Base-by-base conservation (phyloP, 2,797 vertebrate genomes). In the Tenualosa ilisha region DNA sequence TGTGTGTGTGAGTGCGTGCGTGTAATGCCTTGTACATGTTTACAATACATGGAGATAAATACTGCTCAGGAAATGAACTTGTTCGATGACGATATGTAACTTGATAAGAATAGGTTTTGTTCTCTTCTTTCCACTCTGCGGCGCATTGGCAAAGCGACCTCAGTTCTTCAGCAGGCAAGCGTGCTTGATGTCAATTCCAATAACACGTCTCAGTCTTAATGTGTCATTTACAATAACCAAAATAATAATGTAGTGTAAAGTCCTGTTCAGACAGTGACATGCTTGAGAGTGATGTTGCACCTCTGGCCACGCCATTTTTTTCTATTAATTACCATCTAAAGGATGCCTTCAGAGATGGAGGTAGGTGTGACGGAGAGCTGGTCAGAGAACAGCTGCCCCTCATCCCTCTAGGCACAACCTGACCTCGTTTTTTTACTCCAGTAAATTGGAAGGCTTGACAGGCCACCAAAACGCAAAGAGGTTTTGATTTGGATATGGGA, bases 391-490 rank as follows among this genome's bases (percentile, higher is more conserved):
- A 96, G 94, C 95, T 95, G 93, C 91, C 93, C 91, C 91, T 91
- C 88, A 92, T 92, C 92, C 94, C 95, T 94, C 91, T 89, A 93
- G 94, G 92, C 91, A 82, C 88, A 89, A 63, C 40, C 85, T 94
- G 94, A 95, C 95, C 95, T 95, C 92, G 90, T 96, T 96, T 93
- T 94, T 93, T 92, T 90, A 91, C 93, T 93, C 93, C 94, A 93
- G 90, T 92, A 92, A 93, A 94, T 92, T 91, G 89, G 90, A 93
- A 17, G 87, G 86, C 91, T 91, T 93, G 95, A 95, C 94, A 95
- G 92, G 92, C 91, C 90, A 90, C 86, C 72, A 92, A 89, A 90
- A 92, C 92, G 86, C 37, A 86, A 88, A 87, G 87, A 87, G 86
- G 87, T 91, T 79, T 92, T 94, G 91, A 94, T 94, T 93, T 91